phyloP scores from a whole-genome alignment of 2,797 vertebrate genomes.

The Sebastes iracundus region DNA sequence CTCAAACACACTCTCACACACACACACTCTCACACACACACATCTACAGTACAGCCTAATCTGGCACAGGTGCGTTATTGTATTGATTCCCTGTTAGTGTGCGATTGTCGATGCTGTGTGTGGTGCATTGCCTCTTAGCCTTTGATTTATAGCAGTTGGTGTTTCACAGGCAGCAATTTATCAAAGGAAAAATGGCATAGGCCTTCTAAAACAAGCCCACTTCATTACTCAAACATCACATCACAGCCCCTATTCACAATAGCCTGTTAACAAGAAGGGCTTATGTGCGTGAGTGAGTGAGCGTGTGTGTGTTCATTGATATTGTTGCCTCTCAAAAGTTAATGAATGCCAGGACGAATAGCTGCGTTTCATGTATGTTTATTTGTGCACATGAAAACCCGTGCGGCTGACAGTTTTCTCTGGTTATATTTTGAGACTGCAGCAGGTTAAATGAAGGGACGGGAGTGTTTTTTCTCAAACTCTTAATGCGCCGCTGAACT shows the following conservation, averaged over 20 bases:
- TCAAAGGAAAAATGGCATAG: conserved; percentile 46
- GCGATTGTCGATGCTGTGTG: conserved; percentile 5
- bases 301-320: neutral
- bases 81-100: conserved; percentile 46
- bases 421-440: neutral
- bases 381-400: neutral
- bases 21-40: neutral
- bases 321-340: neutral
- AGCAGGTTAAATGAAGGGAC: neutral
- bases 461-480: neutral
- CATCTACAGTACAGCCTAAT: neutral
- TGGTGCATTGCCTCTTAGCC: conserved; percentile 28
- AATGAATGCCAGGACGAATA: neutral
- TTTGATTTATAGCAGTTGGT: conserved; percentile 57
- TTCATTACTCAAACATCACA: conserved; percentile 59
- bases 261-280: conserved; percentile 35
- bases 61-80: conserved; percentile 11
- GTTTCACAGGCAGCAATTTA: conserved; percentile 46
- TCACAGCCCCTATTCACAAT: conserved; percentile 1
- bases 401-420: neutral
- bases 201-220: conserved; percentile 37
- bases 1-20: neutral
- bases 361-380: neutral
- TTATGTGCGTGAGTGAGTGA: conserved; percentile 22
- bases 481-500: conserved; percentile 12